Evolutionary conservation across 2,888 invertebrate species (phyloP).

Genomic region (Allygus modestus): DNA sequence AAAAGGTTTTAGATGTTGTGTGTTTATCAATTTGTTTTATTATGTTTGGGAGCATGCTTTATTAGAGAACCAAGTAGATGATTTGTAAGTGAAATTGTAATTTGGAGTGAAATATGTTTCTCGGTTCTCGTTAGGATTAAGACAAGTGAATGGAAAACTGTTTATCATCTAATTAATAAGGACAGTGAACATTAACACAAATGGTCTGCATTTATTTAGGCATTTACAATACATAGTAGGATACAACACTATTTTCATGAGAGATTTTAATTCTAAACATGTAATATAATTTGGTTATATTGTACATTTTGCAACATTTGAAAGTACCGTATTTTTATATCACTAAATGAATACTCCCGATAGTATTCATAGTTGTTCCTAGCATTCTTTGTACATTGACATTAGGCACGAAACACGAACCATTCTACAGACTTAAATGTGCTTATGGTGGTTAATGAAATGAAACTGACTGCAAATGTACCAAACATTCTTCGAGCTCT

Average conservation of each 20-base stretch:
- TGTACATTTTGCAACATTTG: slow-evolving; percentile 18
- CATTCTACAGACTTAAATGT: slow-evolving; percentile 4
- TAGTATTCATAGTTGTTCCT: slow-evolving; percentile 32
- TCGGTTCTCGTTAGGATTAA: background rate
- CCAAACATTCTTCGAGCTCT: slow-evolving; percentile 47
- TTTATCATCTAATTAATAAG: background rate
- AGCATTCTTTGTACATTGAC: slow-evolving; percentile 23
- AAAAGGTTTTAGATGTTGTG: slow-evolving; percentile 27
- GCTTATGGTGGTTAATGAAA: slow-evolving; percentile 20
- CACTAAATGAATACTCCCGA: slow-evolving; percentile 7
- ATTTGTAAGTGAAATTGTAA: background rate
- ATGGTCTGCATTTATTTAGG: slow-evolving; percentile 39
- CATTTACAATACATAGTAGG: slow-evolving; percentile 20
- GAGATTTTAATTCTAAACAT: slow-evolving; percentile 1
- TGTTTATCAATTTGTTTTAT: background rate
- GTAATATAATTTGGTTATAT: background rate
- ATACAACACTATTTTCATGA: slow-evolving; percentile 3
- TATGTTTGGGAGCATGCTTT: slow-evolving; percentile 37
- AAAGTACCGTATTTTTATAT: slow-evolving; percentile 30
- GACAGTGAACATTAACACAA: background rate
- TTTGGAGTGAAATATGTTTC: slow-evolving; percentile 1
- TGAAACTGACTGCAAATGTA: slow-evolving; percentile 37
- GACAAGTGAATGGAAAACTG: background rate
- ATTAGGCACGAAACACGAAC: background rate
- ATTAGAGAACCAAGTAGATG: slow-evolving; percentile 6